phyloP scores from a whole-genome alignment of 1,140 invertebrate species.

The Apis laboriosa region DNA sequence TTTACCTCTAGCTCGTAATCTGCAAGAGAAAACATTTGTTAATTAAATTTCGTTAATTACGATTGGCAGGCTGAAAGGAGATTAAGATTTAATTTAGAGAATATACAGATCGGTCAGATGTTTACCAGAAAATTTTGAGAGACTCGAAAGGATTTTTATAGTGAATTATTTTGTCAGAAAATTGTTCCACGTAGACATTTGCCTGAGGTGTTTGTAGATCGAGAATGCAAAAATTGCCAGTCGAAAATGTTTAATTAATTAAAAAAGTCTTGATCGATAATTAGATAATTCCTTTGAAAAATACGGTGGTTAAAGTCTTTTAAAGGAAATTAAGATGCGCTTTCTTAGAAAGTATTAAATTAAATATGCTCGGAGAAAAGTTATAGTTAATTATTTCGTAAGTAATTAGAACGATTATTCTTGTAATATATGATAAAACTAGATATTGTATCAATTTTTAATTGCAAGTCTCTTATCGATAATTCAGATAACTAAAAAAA shows the following conservation, averaged over 20 bases:
- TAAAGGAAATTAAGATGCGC: neutral
- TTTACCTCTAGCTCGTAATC: conserved; percentile 72
- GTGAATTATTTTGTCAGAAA: neutral
- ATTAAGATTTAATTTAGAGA: neutral
- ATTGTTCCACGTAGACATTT: conserved; percentile 15
- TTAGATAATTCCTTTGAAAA: neutral
- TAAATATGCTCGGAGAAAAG: neutral
- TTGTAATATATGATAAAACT: neutral
- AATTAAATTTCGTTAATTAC: neutral
- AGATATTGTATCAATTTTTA: too few species aligned
- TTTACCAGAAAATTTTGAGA: neutral
- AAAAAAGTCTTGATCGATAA: neutral
- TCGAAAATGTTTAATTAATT: conserved; percentile 24
- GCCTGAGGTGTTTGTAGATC: neutral
- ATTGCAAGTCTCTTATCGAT: too few species aligned
- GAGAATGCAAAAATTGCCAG: neutral
- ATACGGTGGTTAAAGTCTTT: neutral
- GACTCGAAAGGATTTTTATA: neutral
- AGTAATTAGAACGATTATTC: neutral
- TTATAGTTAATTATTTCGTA: neutral
- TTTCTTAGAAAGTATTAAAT: neutral
- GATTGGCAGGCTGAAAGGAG: neutral
- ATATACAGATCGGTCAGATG: too few species aligned
- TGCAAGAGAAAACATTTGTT: conserved; percentile 32
- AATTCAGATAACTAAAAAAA: too few species aligned